Conservation (phyloP, 2,113 vertebrate species). For the Rhinoptilus africanus region DNA sequence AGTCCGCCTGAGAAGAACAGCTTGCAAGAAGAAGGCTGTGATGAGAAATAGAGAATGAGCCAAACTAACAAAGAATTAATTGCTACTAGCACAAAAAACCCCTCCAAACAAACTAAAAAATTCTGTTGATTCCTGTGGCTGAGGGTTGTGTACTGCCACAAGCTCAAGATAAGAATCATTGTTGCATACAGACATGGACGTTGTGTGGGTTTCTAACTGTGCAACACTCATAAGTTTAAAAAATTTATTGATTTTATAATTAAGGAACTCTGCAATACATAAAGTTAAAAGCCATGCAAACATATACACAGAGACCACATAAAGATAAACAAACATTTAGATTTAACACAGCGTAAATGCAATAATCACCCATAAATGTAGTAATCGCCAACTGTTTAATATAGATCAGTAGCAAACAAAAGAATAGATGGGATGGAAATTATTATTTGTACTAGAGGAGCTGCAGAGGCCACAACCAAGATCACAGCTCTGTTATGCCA, state of each 20-base stretch:
- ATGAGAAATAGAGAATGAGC: neutral
- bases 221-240: neutral
- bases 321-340: constrained; percentile 63
- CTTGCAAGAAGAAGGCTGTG: neutral
- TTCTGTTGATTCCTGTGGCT: neutral
- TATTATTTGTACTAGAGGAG: constrained; percentile 55
- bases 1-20: neutral
- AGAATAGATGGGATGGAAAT: constrained; percentile 62
- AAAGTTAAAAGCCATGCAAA: constrained; percentile 47
- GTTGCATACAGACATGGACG: neutral
- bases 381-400: constrained; percentile 64
- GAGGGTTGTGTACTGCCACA: neutral
- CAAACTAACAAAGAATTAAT: neutral
- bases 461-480: constrained; percentile 41
- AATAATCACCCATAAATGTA: constrained; percentile 62
- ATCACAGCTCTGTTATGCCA: neutral
- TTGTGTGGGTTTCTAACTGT: neutral
- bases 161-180: neutral
- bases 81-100: neutral
- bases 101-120: neutral
- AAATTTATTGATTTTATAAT: constrained; percentile 59
- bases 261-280: constrained; percentile 43
- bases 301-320: constrained; percentile 23
- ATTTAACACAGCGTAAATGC: constrained; percentile 50
- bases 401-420: constrained; percentile 61